phyloP scores from a whole-genome alignment of 2,113 vertebrate genomes.

The Myiozetetes cayanensis region DNA sequence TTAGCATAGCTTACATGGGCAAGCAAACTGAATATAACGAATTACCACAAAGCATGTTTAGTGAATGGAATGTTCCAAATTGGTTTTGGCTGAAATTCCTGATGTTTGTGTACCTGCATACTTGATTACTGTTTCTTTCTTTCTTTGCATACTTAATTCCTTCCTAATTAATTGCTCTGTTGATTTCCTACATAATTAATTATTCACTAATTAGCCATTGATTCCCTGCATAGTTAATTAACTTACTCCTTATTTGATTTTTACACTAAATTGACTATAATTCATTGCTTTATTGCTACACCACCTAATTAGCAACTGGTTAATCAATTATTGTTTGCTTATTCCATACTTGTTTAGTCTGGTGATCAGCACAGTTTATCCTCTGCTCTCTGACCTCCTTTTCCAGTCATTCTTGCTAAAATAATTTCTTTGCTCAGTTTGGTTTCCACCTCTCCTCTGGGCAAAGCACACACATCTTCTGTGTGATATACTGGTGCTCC shows the following conservation, averaged over 20 bases:
- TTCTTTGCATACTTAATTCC: slow-evolving; percentile 47
- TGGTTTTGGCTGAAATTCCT: slow-evolving; percentile 23
- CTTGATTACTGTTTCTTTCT: slow-evolving; percentile 54
- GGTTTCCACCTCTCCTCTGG: not conserved
- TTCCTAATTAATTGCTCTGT: slow-evolving; percentile 63
- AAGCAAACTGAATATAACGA: not conserved
- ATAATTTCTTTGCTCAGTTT: not conserved
- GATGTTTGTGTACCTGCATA: slow-evolving; percentile 40
- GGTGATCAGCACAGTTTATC: not conserved
- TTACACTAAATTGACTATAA: slow-evolving; percentile 52
- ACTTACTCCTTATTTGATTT: slow-evolving; percentile 58
- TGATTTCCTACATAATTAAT: slow-evolving; percentile 60
- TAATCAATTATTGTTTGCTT: slow-evolving; percentile 45
- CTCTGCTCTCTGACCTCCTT: not conserved
- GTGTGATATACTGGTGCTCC: not conserved
- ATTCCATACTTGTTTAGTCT: not conserved
- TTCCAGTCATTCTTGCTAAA: not conserved
- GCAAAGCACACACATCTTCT: not conserved
- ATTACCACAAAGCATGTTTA: not conserved
- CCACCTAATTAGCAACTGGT: slow-evolving; percentile 29
- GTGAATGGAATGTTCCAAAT: not conserved
- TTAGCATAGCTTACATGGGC: not conserved
- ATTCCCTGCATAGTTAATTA: slow-evolving; percentile 54
- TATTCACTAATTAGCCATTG: slow-evolving; percentile 53
- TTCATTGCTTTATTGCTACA: slow-evolving; percentile 31